phyloP scores from a whole-genome alignment of 1,140 invertebrate species.

The Drosophila carrolli region DNA sequence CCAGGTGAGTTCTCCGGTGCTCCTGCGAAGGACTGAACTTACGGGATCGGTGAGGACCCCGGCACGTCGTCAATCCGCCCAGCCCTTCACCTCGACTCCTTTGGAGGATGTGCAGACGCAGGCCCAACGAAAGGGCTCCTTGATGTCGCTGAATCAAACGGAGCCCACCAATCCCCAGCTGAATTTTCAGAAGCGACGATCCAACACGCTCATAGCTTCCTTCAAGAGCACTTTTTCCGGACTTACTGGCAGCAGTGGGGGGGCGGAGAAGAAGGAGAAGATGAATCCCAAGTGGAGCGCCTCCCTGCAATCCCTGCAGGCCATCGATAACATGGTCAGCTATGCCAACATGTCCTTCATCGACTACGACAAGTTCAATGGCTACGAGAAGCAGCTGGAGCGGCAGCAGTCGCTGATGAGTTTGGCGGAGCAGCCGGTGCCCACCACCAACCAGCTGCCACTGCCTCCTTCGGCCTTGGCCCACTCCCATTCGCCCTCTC shows the following conservation, averaged over 20 bases:
- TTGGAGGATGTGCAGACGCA: slow-evolving; percentile 37
- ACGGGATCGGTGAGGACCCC: slow-evolving; percentile 49
- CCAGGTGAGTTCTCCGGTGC: slow-evolving; percentile 30
- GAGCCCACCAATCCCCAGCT: slow-evolving; percentile 57
- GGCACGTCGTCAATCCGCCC: slow-evolving; percentile 52
- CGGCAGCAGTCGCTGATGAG: slow-evolving; percentile 75
- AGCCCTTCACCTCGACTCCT: slow-evolving; percentile 61
- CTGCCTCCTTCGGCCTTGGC: slow-evolving; percentile 38
- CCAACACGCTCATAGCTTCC: slow-evolving; percentile 71
- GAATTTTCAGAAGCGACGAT: slow-evolving; percentile 76
- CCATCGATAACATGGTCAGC: slow-evolving; percentile 84
- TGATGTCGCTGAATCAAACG: slow-evolving; percentile 44
- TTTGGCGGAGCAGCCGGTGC: slow-evolving; percentile 55
- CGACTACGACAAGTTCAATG: slow-evolving; percentile 84
- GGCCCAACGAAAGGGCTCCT: slow-evolving; percentile 51
- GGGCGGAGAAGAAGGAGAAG: slow-evolving; percentile 71
- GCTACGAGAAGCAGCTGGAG: slow-evolving; percentile 81
- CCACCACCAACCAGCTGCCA: slow-evolving; percentile 34
- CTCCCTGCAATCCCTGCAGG: slow-evolving; percentile 80
- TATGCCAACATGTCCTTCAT: slow-evolving; percentile 84
- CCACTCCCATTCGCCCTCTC: slow-evolving; percentile 48
- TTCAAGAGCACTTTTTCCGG: slow-evolving; percentile 68
- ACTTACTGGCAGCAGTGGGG: slow-evolving; percentile 24
- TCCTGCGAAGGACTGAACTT: slow-evolving; percentile 43
- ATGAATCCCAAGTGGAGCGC: slow-evolving; percentile 84